These are phyloP conservation scores for Thereva nobilitata DNA, from an alignment of 2,888 invertebrate genomes.

Conservation along the genomic window DNA sequence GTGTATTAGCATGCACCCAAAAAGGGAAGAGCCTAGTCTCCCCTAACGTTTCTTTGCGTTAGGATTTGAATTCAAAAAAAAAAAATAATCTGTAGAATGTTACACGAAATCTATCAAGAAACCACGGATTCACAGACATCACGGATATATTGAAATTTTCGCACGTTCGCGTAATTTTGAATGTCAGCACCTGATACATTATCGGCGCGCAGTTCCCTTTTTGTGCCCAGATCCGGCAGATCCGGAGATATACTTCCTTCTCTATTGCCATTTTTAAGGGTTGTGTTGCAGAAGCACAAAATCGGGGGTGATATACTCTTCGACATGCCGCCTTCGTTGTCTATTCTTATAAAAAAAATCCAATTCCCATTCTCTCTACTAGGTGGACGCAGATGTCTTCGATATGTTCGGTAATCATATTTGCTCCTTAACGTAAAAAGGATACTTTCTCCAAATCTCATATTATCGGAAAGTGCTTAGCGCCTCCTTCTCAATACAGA, in stretches of 20 bases:
- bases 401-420: constrained; percentile 42
- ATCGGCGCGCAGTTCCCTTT: not conserved
- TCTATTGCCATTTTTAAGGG: not conserved
- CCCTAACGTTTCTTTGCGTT: no score
- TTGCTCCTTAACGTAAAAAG: constrained; percentile 39
- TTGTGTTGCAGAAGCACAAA: not conserved
- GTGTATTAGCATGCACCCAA: constrained; percentile 25
- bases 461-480: constrained; percentile 42
- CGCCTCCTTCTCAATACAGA: constrained; percentile 37
- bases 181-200: constrained; percentile 38
- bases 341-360: constrained; percentile 35
- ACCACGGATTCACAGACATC: constrained; percentile 25
- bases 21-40: not conserved
- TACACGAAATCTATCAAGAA: constrained; percentile 20
- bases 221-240: not conserved
- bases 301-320: not conserved
- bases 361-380: constrained; percentile 36
- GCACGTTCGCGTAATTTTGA: constrained; percentile 40
- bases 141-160: constrained; percentile 40
- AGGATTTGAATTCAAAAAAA: no score
- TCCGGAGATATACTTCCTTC: no score
- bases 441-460: constrained; percentile 37
- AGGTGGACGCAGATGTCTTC: constrained; percentile 41
- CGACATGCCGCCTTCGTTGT: not conserved
- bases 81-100: not conserved